Percentiles rank a stretch among this genome's conserved stretches.
These are phyloP conservation scores for Diorhabda carinulata DNA, from an alignment of 1,140 invertebrate species.

Conservation along the genomic window DNA sequence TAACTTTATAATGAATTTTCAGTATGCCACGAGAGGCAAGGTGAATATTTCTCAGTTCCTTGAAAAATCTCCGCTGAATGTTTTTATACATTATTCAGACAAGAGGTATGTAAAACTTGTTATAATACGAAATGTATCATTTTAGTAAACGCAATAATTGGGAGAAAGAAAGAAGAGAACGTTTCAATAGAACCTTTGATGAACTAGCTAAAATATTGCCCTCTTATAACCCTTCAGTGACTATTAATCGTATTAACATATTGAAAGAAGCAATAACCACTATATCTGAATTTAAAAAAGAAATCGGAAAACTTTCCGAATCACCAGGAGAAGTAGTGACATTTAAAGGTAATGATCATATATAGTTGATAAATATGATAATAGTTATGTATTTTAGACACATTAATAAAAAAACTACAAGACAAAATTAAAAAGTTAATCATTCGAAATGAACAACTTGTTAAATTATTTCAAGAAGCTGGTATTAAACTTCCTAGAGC, in stretches of 20 bases:
- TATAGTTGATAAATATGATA: neutral
- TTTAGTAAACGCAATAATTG: conserved; percentile 47
- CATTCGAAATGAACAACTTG: conserved; percentile 49
- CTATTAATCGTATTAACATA: conserved; percentile 50
- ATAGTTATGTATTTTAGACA: conserved; percentile 32
- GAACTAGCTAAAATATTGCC: conserved; percentile 50
- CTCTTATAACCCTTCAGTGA: conserved; percentile 48
- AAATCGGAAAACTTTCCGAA: conserved; percentile 43
- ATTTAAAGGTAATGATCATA: conserved; percentile 21
- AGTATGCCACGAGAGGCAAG: too few species aligned
- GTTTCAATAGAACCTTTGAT: conserved; percentile 50
- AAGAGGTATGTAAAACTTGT: too few species aligned
- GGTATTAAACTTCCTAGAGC: conserved; percentile 47
- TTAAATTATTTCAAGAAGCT: conserved; percentile 47
- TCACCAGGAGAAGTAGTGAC: conserved; percentile 22
- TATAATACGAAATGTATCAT: neutral
- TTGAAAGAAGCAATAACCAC: conserved; percentile 47
- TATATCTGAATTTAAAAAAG: conserved; percentile 50
- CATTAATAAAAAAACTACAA: conserved; percentile 46
- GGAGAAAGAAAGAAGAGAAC: conserved; percentile 52
- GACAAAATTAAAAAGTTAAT: conserved; percentile 47
- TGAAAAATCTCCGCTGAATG: too few species aligned
- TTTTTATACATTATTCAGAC: too few species aligned
- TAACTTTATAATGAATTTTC: too few species aligned
- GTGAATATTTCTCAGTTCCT: too few species aligned